Base-by-base conservation (phyloP, 2,888 invertebrate genomes). In the Drosophila meridionalis region DNA sequence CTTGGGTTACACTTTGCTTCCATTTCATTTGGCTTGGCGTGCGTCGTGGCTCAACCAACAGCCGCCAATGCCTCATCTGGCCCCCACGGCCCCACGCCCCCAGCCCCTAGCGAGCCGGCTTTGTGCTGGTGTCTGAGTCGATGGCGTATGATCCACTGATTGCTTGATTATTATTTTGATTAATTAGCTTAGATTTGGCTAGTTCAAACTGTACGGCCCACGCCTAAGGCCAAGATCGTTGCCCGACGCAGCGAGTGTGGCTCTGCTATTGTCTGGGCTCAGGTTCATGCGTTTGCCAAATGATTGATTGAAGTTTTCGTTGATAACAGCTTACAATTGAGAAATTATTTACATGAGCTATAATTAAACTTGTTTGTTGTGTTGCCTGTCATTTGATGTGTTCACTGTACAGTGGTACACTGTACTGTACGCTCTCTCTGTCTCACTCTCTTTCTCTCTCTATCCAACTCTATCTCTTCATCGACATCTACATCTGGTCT, bases 121-220 rank as follows among this genome's bases (percentile, higher is more conserved):
- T 73, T 80, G 70, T 82, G 87, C 61, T 75, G 62, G 78, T 81
- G 80, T 82, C 84, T 78, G 79, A 65, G 30, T 59, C 56, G 43
- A 40, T 59, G 64, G 82, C 71, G 68, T 79, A 79, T 88, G 90
- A 85, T 90, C 89, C 91, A 90, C 90, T 88, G 90, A 90, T 90
- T 88, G 80, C 88, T 87, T 87, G 89, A 89, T 91, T 91, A 92
- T 91, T 90, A 84, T 86, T 91, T 92, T 92, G 92, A 91, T 91
- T 91, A 92, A 91, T 91, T 91, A 91, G 92, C 82, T 79, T 74
- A 83, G 91, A 91, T 92, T 90, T 90, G 87, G 86, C 80, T 89
- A 87, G 90, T 90, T 83, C 90, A 82, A 87, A 76, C 85, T 80
- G 76, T 81, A 72, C 81, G 73, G 86, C 90, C 90, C 87, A 87